phyloP scores from a whole-genome alignment of 2,797 vertebrate species.

The Limnodromus scolopaceus region DNA sequence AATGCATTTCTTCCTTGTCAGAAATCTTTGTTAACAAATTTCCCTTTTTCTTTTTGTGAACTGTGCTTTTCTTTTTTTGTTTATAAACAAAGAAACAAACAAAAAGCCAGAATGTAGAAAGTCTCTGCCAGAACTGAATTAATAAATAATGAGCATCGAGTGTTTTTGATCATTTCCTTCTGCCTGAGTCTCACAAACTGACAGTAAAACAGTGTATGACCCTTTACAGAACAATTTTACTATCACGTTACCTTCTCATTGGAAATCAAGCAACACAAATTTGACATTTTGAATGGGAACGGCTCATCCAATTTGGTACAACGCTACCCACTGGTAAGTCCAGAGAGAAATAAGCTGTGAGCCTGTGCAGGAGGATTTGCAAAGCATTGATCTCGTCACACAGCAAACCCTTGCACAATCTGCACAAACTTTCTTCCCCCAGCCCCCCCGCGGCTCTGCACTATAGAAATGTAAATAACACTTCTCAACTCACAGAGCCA shows the following conservation, averaged over 20 bases:
- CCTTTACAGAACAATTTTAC: conserved; percentile 16
- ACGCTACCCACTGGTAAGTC: background rate
- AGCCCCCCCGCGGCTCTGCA: background rate
- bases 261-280: conserved; percentile 20
- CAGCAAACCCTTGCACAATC: background rate
- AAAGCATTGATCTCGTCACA: background rate
- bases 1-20: background rate
- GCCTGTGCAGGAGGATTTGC: background rate
- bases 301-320: background rate
- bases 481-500: background rate
- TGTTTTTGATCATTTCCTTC: conserved; percentile 54
- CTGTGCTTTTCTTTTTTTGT: conserved; percentile 28
- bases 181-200: conserved; percentile 23
- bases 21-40: conserved; percentile 41
- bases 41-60: background rate
- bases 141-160: conserved; percentile 64
- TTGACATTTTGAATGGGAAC: background rate
- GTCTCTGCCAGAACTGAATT: conserved; percentile 62
- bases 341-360: background rate
- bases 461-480: background rate
- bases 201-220: conserved; percentile 4
- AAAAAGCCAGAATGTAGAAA: conserved; percentile 48
- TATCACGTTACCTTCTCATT: background rate
- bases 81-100: conserved; percentile 65
- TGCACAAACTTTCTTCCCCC: background rate